These are phyloP conservation scores for Otus scops DNA, from an alignment of 2,797 vertebrate species.

Conservation along the genomic window DNA sequence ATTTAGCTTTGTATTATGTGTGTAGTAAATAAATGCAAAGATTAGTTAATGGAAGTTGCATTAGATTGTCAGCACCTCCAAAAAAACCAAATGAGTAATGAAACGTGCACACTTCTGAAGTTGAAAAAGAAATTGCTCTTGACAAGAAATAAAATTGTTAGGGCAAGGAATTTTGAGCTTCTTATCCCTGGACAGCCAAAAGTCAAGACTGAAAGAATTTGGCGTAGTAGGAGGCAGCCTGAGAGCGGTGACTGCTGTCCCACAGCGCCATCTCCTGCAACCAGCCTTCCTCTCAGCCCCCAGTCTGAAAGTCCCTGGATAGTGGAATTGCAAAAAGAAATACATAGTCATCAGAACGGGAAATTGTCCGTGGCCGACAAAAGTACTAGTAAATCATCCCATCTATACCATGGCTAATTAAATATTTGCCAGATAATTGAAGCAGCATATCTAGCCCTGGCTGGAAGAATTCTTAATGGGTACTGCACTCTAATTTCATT, in stretches of 20 bases:
- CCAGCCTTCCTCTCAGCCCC: background rate
- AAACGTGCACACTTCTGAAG: background rate
- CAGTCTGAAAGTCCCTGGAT: rapidly evolving
- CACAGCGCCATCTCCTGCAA: constrained; percentile 51
- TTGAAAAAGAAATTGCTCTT: background rate
- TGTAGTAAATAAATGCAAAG: background rate
- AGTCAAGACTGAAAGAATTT: background rate
- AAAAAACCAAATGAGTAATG: background rate
- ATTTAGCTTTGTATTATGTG: background rate
- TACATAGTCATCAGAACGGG: rapidly evolving
- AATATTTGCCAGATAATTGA: background rate
- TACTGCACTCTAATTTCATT: background rate
- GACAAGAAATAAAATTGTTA: background rate
- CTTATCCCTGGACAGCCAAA: background rate
- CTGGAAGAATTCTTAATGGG: background rate
- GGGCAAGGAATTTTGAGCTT: background rate
- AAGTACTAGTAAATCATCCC: background rate
- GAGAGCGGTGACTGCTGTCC: background rate
- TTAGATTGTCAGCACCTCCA: background rate
- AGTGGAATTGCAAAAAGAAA: rapidly evolving
- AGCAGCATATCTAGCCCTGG: background rate
- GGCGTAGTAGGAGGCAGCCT: background rate
- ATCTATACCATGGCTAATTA: background rate
- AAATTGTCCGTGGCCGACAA: background rate
- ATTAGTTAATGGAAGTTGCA: background rate